Percentiles rank a stretch among this genome's conserved stretches.
phyloP scores from a whole-genome alignment of 2,113 vertebrate genomes.

The Colistium nudipinnis region DNA sequence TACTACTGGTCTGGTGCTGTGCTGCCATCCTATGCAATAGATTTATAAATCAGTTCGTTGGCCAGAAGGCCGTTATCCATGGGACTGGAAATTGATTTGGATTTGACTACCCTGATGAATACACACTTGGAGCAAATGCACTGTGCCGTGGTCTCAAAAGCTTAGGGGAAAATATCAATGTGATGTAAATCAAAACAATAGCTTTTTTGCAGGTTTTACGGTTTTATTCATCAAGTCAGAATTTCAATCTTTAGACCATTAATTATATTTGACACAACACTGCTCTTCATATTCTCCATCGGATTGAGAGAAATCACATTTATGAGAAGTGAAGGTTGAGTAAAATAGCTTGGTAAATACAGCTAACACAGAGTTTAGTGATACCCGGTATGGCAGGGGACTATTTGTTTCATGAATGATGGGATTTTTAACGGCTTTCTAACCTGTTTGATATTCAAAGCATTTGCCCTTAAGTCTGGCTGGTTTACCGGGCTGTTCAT shows the following conservation, averaged over 20 bases:
- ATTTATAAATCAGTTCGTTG: conserved; percentile 32
- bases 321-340: no score
- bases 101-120: conserved; percentile 9
- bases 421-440: neutral
- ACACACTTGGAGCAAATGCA: neutral
- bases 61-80: conserved; percentile 11
- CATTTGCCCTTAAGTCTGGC: neutral
- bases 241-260: no score
- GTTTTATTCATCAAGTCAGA: no score
- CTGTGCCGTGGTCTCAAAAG: neutral
- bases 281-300: no score
- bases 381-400: no score
- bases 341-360: no score
- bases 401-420: conserved; percentile 1
- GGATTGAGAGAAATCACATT: no score
- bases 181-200: no score
- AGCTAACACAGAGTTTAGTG: no score
- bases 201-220: no score
- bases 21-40: neutral
- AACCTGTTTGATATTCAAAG: neutral
- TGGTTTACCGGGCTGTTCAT: neutral
- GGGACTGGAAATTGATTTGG: conserved; percentile 49
- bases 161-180: neutral
- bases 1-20: neutral
- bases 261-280: no score